Evolutionary conservation across 2,797 vertebrate species (phyloP).

Genomic region (Propithecus deckenii): DNA sequence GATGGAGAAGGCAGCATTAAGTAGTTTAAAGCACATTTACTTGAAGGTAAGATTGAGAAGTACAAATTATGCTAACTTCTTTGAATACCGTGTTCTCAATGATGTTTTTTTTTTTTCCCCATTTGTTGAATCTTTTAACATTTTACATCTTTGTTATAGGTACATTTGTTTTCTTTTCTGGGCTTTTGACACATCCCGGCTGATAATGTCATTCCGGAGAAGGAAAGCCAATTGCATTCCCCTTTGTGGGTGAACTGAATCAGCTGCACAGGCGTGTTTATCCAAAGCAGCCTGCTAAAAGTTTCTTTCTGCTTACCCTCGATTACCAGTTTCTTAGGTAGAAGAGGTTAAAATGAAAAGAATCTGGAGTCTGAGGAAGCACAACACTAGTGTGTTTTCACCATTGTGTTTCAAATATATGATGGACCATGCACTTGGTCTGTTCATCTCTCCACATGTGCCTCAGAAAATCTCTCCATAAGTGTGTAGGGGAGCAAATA

Average conservation of each 20-base stretch:
- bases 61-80: neutral
- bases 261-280: rapidly evolving
- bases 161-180: neutral
- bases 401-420: neutral
- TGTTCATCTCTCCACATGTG: rapidly evolving
- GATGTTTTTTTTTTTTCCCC: neutral
- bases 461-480: neutral
- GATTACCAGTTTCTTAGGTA: neutral
- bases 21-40: neutral
- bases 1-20: neutral
- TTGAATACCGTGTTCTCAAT: neutral
- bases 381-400: neutral
- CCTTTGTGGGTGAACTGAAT: neutral
- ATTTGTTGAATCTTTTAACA: neutral
- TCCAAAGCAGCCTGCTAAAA: neutral
- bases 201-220: neutral
- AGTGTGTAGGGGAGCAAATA: neutral
- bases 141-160: neutral
- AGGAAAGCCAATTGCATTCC: neutral
- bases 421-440: neutral
- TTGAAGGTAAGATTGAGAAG: neutral
- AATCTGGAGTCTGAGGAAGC: neutral
- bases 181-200: neutral
- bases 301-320: neutral
- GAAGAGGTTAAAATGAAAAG: neutral